Conservation (phyloP, 2,113 vertebrate species). For the Muscicapa adusta region DNA sequence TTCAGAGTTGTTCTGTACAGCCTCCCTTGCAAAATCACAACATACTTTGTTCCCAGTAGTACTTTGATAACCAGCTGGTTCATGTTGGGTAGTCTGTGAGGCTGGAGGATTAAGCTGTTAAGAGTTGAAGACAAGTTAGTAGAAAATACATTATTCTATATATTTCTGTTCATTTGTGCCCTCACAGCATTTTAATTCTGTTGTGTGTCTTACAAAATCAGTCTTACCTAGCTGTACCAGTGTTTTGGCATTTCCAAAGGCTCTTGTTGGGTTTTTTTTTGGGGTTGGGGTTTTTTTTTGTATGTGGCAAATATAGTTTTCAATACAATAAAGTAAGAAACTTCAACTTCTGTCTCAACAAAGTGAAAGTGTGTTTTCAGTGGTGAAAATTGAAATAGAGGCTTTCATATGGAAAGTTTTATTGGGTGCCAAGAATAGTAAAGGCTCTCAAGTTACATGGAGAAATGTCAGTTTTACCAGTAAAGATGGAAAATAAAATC, state of each 20-base stretch:
- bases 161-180: not conserved
- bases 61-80: not conserved
- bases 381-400: conserved; percentile 33
- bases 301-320: not conserved
- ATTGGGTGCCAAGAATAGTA: conserved; percentile 42
- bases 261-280: not conserved
- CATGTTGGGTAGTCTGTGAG: not conserved
- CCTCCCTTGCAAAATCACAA: not conserved
- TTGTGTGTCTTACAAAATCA: not conserved
- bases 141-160: not conserved
- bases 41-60: not conserved
- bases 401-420: conserved; percentile 35
- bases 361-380: conserved; percentile 24
- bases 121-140: not conserved
- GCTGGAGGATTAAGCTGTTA: not conserved
- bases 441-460: conserved; percentile 30
- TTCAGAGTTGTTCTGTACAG: not conserved
- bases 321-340: conserved; percentile 2
- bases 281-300: not conserved
- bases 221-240: too few species aligned
- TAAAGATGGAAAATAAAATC: conserved; percentile 51
- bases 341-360: not conserved
- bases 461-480: conserved; percentile 40
- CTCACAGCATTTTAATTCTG: not conserved
- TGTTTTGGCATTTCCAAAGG: not conserved